Evolutionary conservation across 1,140 invertebrate genomes (phyloP), one percentile per base, ranked within the genome.

Genomic region (Tenebrio molitor): DNA sequence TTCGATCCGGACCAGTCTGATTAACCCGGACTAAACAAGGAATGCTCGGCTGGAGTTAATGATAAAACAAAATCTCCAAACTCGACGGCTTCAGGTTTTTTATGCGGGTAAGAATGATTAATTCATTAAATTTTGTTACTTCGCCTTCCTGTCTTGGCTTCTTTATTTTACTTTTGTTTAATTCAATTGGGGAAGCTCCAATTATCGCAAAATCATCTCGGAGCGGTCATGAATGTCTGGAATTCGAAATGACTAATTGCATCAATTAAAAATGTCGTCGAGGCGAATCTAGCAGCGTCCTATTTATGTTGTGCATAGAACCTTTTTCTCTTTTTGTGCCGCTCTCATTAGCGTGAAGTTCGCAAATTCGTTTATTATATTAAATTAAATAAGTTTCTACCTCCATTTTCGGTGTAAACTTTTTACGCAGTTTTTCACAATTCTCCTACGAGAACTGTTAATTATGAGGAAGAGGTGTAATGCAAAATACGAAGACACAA

Each of bases 311-410:
- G 6, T 7, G 50, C 21, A 58, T 58, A 25, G 29, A 58, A 58
- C 25, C 50, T 58, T 58, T 58, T 58, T 58, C 50, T 58, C 12
- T 58, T 58, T 58, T 58, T 23, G n/a, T 58, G 23, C 50, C 50
- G 29, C 29, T 58, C 50, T 58, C 50, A 58, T 58, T 58, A 58
- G 50, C 50, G 50, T 1, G n/a, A 58, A 25, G 7, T 58, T 29
- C 12, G 23, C 12, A 29, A 58, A 58, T 58, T 58, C 50, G 50
- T 58, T 58, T 58, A 58, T 58, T 58, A 58, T 58, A 58, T 58
- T 58, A 58, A 58, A 58, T 58, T 58, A 58, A 58, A 58, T 58
- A 58, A 58, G 50, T 58, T 53, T 23, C 50, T 14, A 14, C 50
- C 19, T 58, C 21, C 50, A 58, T 58, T 29, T 58, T 12, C 36